Conservation (phyloP, 1,140 invertebrate species). For the Cryptotermes secundus region DNA sequence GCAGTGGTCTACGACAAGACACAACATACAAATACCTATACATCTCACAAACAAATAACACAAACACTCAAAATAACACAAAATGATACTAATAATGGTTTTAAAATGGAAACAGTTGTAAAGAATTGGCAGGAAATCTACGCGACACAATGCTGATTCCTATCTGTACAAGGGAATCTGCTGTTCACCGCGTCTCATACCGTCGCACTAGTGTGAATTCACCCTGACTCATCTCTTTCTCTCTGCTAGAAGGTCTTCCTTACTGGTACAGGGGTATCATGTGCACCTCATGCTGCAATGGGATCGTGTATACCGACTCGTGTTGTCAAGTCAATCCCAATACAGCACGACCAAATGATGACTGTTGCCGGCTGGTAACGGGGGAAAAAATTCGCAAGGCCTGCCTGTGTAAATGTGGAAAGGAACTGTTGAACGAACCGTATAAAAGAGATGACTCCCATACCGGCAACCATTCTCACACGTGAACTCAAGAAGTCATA, state of each 20-base stretch:
- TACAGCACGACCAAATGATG: not conserved
- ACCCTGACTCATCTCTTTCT: conserved; percentile 10
- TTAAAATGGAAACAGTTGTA: no score
- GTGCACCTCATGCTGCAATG: not conserved
- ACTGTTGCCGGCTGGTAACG: not conserved
- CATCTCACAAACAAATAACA: no score
- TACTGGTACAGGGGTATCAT: not conserved
- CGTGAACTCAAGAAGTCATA: not conserved
- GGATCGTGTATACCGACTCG: not conserved
- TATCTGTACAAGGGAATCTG: not conserved
- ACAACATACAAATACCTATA: no score
- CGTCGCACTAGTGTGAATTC: not conserved
- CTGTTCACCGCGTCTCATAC: not conserved
- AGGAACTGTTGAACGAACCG: not conserved
- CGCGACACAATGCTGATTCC: no score
- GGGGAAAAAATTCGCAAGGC: not conserved
- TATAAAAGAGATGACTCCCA: not conserved
- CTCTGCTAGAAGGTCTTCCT: not conserved
- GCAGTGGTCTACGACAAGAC: no score
- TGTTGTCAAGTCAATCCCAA: not conserved
- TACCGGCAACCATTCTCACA: conserved; percentile 21
- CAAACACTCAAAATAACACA: no score
- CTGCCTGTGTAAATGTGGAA: not conserved
- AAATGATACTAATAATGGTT: no score
- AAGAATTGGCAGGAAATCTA: no score